A percentile compares a stretch with the other conserved stretches of the same genome.
Evolutionary conservation across 2,113 vertebrate genomes (phyloP).

Genomic region (Myxocyprinus asiaticus): DNA sequence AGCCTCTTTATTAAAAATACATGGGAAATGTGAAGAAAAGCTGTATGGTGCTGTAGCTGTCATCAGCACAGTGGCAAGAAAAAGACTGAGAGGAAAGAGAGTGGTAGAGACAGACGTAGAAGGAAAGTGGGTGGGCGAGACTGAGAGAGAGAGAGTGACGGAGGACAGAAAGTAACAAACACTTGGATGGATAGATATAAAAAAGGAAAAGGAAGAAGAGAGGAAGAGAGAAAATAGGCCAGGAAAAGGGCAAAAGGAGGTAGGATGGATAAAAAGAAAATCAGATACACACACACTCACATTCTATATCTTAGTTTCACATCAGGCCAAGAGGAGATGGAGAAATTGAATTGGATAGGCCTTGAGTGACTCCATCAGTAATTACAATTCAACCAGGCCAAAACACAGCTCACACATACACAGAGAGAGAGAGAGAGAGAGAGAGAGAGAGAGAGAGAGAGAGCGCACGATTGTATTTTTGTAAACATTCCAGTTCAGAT

Average conservation of each 20-base stretch:
- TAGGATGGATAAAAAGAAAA: constrained; percentile 23
- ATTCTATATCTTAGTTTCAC: constrained; percentile 20
- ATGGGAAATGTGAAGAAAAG: constrained; percentile 30
- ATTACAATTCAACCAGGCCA: constrained; percentile 29
- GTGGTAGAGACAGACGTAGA: no score
- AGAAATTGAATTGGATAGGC: constrained; percentile 43
- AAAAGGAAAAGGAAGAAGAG: constrained; percentile 10
- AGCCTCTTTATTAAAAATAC: constrained; percentile 45
- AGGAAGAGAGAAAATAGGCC: not conserved
- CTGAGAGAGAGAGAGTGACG: constrained; percentile 9
- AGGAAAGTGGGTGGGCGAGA: no score
- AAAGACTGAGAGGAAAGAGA: constrained; percentile 25
- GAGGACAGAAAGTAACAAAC: not conserved
- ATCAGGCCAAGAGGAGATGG: constrained; percentile 39
- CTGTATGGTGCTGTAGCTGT: constrained; percentile 6
- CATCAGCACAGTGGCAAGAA: constrained; percentile 14
- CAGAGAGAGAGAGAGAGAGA: no score
- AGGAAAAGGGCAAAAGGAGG: constrained; percentile 3
- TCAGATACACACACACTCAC: not conserved
- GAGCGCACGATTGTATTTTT: not conserved
- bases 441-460: no score
- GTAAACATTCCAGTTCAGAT: constrained; percentile 31
- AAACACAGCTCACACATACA: not conserved
- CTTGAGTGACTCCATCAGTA: constrained; percentile 39
- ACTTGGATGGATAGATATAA: constrained; percentile 5